Base-by-base conservation (phyloP, 2,888 invertebrate species). In the Heliconius cydno region DNA sequence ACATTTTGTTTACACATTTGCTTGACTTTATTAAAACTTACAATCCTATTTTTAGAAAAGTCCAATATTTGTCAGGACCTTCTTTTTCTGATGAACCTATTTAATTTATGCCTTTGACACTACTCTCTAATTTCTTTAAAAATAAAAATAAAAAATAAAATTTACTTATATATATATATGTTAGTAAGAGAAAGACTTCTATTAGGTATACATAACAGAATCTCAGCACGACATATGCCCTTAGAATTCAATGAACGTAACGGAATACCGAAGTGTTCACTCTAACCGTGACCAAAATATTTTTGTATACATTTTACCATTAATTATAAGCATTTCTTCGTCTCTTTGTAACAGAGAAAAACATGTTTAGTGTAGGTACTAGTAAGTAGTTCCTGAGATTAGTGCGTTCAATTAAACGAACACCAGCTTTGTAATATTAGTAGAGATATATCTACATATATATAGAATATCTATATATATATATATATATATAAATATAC, bases 261-360 rank as follows among this genome's bases (percentile, higher is more conserved):
- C 60, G n/a, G 60, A 73, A 73, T 73, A 38, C 38, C 73, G 13
- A 60, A 60, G 60, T 25, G 60, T 73, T 57, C 73, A n/a, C 4
- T 73, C 34, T 1, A 73, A 25, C 38, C 73, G 60, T 73, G 73
- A 73, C 60, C 60, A 73, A 38, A 73, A 60, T 73, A 73, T 60
- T 34, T 60, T 25, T 73, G 15, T 72, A 25, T 25, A 38, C 13
- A 57, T 22, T 57, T n/a, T 0, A 22, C n/a, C 1, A 13, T n/a
- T 73, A 30, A 34, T 73, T 60, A 73, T 38, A 34, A 34, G 57
- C 13, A 60, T 34, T 25, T 60, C 60, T 38, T 60, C 12, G 34
- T 60, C 25, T 22, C 41, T 70, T 15, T 3, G 13, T 7, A 41
- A 68, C 6, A 15, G 65, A 28, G 5, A 65, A 70, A 7, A 6